Evolutionary conservation across 1,140 invertebrate species (phyloP), one percentile per base, ranked within the genome.

Genomic region (Andricus grossulariae): DNA sequence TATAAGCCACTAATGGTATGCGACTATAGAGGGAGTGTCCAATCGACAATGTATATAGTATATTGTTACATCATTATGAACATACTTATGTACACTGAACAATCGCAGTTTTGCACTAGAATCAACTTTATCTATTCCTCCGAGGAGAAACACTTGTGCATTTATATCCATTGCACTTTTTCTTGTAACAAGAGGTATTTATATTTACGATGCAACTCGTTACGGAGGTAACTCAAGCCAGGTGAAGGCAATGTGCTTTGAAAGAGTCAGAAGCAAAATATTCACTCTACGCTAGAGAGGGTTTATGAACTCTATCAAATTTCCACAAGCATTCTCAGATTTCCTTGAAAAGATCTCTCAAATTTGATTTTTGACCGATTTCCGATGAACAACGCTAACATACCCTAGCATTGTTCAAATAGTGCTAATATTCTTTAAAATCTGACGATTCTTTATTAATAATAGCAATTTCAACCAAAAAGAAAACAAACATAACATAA

Each of bases 151-250:
- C 57, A 39, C 57, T 66, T 66, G 25, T 66, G 57, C 12, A 66
- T 32, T 66, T 66, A 66, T 13, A 66, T 66, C 57, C 57, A 39
- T 66, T 66, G 57, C 25, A 66, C 57, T 66, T 66, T 66, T 66
- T 66, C 13, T 66, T 66, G 6, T 66, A 66, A n/a, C 21, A 6
- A 66, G 57, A 32, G 21, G 21, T 66, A 66, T 66, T 66, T 66
- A 21, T 66, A 66, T 66, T 66, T 66, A 66, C 57, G 57, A 66
- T 66, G 32, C 25, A 16, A 66, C 13, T 66, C 57, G 57, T 66
- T 66, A 66, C 21, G 5, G 57, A 39, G 25, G 57, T 66, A 66
- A 66, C 57, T 39, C 10, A 66, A 66, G 25, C 12, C 25, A 66
- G 57, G 57, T 66, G 16, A 32, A 66, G 25, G n/a, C 21, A 16